Evolutionary conservation across 2,113 vertebrate species (phyloP).

Genomic region (Oncorhynchus mykiss): DNA sequence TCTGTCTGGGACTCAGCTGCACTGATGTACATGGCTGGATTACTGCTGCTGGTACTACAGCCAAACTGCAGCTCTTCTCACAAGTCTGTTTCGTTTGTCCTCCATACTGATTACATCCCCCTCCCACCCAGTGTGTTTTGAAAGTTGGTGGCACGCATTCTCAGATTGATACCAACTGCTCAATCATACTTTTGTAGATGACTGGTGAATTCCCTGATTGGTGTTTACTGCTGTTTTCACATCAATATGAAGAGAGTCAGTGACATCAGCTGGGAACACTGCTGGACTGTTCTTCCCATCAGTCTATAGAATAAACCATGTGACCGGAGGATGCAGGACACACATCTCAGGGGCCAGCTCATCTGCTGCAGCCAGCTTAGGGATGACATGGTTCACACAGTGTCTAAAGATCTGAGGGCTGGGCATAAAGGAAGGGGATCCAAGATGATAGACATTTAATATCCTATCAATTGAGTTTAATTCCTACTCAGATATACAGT

Average conservation of each 20-base stretch:
- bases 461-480: no score
- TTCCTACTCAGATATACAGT: no score
- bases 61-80: neutral
- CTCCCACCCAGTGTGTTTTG: neutral
- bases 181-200: neutral
- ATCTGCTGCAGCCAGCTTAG: neutral
- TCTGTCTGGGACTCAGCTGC: neutral
- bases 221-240: neutral
- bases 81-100: neutral
- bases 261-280: neutral
- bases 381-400: no score
- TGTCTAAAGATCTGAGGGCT: neutral
- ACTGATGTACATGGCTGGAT: slow-evolving; percentile 28
- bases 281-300: neutral
- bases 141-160: neutral
- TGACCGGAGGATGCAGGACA: neutral
- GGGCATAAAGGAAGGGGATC: neutral
- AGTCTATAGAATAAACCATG: neutral
- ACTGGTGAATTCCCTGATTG: neutral
- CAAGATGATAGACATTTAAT: neutral
- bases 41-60: slow-evolving; percentile 30
- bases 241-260: neutral
- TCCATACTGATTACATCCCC: neutral
- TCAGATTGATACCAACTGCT: neutral
- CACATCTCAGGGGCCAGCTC: neutral